phyloP scores from a whole-genome alignment of 2,888 invertebrate genomes.

The Acleris literana region DNA sequence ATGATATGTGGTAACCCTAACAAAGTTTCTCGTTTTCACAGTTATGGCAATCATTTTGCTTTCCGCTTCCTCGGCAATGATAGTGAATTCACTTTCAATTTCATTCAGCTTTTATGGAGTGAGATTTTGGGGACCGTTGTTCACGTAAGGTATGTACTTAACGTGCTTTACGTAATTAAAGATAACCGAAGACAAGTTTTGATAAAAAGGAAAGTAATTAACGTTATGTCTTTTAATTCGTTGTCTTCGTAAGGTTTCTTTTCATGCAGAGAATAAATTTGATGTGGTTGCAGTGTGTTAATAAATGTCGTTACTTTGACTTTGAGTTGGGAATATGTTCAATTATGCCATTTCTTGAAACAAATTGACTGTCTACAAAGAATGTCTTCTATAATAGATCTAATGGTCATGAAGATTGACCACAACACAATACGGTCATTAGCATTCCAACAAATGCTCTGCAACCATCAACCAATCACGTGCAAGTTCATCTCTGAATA shows the following conservation, averaged over 20 bases:
- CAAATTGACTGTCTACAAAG: too few relatives aligned
- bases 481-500: conserved; percentile 19
- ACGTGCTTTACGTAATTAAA: conserved; percentile 32
- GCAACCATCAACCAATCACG: not conserved
- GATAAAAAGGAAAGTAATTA: conserved; percentile 25
- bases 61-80: conserved; percentile 48
- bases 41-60: conserved; percentile 44
- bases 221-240: too few relatives aligned
- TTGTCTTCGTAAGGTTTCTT: too few relatives aligned
- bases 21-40: conserved; percentile 20
- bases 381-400: too few relatives aligned
- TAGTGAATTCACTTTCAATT: conserved; percentile 59
- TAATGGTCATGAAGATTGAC: not conserved
- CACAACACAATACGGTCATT: conserved; percentile 1
- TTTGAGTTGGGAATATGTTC: too few relatives aligned
- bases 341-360: too few relatives aligned
- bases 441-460: not conserved
- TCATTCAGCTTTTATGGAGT: conserved; percentile 43
- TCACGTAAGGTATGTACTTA: conserved; percentile 3
- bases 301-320: too few relatives aligned
- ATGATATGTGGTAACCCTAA: conserved; percentile 26
- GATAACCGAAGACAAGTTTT: conserved; percentile 22
- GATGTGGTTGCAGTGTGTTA: too few relatives aligned
- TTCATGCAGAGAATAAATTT: too few relatives aligned
- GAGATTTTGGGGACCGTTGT: conserved; percentile 19